phyloP scores from a whole-genome alignment of 2,797 vertebrate species.

The Lepus townsendii region DNA sequence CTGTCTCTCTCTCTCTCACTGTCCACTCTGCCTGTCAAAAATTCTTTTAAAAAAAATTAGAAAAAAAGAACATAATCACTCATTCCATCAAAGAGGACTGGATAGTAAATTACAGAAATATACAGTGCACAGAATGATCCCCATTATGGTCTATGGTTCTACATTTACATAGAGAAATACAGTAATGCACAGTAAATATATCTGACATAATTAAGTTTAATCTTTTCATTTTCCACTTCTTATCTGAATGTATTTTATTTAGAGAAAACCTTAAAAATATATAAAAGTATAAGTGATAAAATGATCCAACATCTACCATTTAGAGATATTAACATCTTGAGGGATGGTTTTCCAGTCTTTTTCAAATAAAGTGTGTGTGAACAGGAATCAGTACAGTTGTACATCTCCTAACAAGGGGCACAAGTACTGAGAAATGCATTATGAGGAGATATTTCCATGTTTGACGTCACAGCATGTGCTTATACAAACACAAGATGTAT shows the following conservation, averaged over 20 bases:
- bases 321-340: background rate
- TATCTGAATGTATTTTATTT: background rate
- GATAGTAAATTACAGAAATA: background rate
- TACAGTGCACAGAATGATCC: background rate
- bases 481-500: background rate
- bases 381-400: background rate
- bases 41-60: no score
- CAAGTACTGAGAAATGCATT: background rate
- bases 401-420: background rate
- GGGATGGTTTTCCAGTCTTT: background rate
- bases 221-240: background rate
- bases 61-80: background rate
- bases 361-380: background rate
- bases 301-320: background rate
- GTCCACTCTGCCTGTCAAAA: no score
- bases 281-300: conserved; percentile 19
- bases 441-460: background rate
- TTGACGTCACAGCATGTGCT: background rate
- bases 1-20: no score
- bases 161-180: background rate
- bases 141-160: background rate
- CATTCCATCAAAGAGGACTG: background rate
- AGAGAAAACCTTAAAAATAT: background rate
- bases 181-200: background rate
- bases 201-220: background rate